Evolutionary conservation across 2,888 invertebrate species (phyloP).

Genomic region (Eristalinus aeneus): DNA sequence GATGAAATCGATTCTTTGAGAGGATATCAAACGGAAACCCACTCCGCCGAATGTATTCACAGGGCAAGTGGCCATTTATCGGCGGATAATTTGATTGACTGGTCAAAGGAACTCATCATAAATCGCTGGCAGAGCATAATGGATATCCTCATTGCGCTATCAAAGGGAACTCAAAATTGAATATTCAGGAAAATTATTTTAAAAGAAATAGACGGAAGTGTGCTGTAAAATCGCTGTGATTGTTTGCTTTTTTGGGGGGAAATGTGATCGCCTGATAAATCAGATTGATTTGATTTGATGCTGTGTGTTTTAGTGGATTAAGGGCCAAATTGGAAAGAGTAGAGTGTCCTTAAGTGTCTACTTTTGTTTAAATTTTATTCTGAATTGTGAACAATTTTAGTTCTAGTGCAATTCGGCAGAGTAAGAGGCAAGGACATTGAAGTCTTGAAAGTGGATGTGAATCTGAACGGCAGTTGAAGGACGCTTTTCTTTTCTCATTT

Average conservation of each 20-base stretch:
- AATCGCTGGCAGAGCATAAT: conserved; percentile 52
- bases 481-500: no score
- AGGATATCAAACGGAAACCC: conserved; percentile 67
- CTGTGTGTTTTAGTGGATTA: neutral
- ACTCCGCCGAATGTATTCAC: conserved; percentile 44
- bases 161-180: conserved; percentile 30
- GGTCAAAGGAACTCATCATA: conserved; percentile 71
- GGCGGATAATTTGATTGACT: conserved; percentile 73
- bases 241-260: neutral
- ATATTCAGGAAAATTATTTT: conserved; percentile 57
- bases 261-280: neutral
- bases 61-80: conserved; percentile 67
- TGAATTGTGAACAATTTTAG: no score
- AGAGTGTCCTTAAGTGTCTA: no score
- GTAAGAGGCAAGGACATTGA: no score
- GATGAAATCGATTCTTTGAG: conserved; percentile 62
- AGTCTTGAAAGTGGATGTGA: no score
- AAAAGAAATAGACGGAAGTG: conserved; percentile 36
- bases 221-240: neutral
- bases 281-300: neutral
- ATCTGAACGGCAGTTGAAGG: no score
- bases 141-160: conserved; percentile 67
- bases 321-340: neutral
- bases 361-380: no score
- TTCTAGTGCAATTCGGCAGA: no score